Evolutionary conservation across 2,888 invertebrate species (phyloP), one percentile per base, ranked within the genome.

Genomic region (Pediacus dermestoides): DNA sequence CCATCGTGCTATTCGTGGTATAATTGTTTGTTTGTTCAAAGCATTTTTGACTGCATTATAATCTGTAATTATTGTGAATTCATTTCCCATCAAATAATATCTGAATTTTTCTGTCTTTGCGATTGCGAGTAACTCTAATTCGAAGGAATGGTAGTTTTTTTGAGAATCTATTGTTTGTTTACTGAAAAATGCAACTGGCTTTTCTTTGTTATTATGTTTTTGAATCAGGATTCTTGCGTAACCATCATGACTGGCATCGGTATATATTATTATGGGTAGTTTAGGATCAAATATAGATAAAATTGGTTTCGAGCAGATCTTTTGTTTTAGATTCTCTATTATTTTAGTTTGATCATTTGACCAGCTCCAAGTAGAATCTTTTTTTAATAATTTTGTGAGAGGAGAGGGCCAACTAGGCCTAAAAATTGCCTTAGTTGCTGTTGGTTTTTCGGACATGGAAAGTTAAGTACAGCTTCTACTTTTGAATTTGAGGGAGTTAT

Each of bases 21-120:
- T 30, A 7, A 48, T 35, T n/a, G 23, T 28, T 40, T 48, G 39
- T 35, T 49, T 49, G 13, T 12, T 32, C 15, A 34, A 23, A 3
- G 44, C 39, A 28, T 38, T 43, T 28, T 43, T 46, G 3, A 50
- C 45, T 3, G 43, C 30, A 30, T 38, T 48, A 27, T 42, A 50
- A 23, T 50, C 42, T 2, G 48, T 50, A 9, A 37, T 13, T 10
- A 51, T 32, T 6, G 22, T 38, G 23, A 51, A 49, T 27, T 35
- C 21, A 1, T 3, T 30, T 10, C 47, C 45, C 10, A 44, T 9
- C 13, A 46, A 30, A 10, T 47, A 49, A 32, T 36, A 16, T 15
- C 35, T 26, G 32, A 40, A 50, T 15, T 18, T 31, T 26, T 45
- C 22, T 11, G 43, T 32, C 28, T 36, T 36, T 2, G 45, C 40